Base-by-base conservation (phyloP, 2,113 vertebrate genomes). In the Motacilla alba region DNA sequence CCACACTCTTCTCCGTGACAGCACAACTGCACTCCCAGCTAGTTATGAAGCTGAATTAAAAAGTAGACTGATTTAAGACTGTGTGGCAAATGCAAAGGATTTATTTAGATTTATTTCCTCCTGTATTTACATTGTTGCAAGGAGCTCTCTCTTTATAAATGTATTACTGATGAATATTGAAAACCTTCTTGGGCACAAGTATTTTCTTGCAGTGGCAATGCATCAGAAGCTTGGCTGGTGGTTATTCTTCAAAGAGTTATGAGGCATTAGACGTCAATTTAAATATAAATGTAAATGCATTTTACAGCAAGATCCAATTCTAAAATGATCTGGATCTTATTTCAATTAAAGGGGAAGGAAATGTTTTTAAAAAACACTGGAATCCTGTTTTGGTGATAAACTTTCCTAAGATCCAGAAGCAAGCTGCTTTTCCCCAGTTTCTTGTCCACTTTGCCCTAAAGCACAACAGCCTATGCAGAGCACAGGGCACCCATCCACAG, bases 81-180 rank as follows among this genome's bases (percentile, higher is more conserved):
- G 18, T 26, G 33, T 37, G 52, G 80, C 49, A 79, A 87, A 95
- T 31, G 78, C 50, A 83, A 93, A 93, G 10, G n/a, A 49, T 90
- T 85, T 83, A 53, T 77, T 94, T 10, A 62, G 11, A 41, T 81
- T 56, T 58, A 81, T 83, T 96, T 96, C 88, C 95, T 90, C 46
- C 33, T 92, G 39, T 55, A 94, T 96, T 97, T 96, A 86, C 88
- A 92, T 95, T 83, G 94, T 90, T 81, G 47, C 68, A 80, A 79
- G 72, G 59, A 84, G 66, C 37, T 47, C 26, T 60, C 81, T 80
- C 83, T 79, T 75, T 50, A 85, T 44, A 83, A 94, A 78, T 20
- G 41, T 37, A 33, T 68, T 64, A 56, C 92, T 90, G 93, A 88
- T 95, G 92, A 93, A 94, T 94, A 95, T 81, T 95, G 93, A 92